A percentile compares a stretch with the other conserved stretches of the same genome.
These are phyloP conservation scores for Pterocles gutturalis DNA, from an alignment of 2,113 vertebrate genomes.

Conservation along the genomic window DNA sequence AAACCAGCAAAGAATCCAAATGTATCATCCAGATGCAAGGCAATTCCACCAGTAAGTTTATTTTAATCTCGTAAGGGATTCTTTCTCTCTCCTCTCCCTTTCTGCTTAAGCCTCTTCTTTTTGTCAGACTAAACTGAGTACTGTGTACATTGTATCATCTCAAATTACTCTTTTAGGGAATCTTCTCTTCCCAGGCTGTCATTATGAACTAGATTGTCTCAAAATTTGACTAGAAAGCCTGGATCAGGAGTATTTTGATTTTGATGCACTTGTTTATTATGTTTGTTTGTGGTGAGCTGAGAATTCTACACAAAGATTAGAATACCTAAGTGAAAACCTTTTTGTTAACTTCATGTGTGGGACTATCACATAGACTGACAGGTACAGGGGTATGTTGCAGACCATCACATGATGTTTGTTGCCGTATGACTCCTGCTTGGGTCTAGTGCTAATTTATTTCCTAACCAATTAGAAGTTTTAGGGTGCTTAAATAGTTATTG, in stretches of 20 bases:
- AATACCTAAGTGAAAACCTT: not conserved
- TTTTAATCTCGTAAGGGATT: not conserved
- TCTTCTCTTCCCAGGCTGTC: not conserved
- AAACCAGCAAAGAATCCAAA: slow-evolving; percentile 95
- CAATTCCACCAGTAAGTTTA: slow-evolving; percentile 96
- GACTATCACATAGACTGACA: not conserved
- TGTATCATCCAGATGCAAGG: slow-evolving; percentile 99
- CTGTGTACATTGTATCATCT: not conserved
- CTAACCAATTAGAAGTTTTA: not conserved
- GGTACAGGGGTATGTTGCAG: not conserved
- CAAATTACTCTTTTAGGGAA: not conserved
- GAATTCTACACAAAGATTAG: not conserved
- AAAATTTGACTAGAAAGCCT: not conserved
- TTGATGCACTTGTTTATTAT: not conserved
- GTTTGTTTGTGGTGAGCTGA: not conserved
- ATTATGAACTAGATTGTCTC: not conserved
- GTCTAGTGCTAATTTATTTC: not conserved
- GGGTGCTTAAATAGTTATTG: not conserved
- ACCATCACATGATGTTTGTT: not conserved
- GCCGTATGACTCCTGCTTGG: not conserved
- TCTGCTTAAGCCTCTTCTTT: too few relatives aligned
- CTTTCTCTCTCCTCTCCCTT: not conserved
- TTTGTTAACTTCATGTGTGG: not conserved
- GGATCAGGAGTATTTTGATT: not conserved
- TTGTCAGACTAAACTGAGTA: not conserved